These are phyloP conservation scores for Drosophila mimica DNA, from an alignment of 2,888 invertebrate species.

Conservation along the genomic window DNA sequence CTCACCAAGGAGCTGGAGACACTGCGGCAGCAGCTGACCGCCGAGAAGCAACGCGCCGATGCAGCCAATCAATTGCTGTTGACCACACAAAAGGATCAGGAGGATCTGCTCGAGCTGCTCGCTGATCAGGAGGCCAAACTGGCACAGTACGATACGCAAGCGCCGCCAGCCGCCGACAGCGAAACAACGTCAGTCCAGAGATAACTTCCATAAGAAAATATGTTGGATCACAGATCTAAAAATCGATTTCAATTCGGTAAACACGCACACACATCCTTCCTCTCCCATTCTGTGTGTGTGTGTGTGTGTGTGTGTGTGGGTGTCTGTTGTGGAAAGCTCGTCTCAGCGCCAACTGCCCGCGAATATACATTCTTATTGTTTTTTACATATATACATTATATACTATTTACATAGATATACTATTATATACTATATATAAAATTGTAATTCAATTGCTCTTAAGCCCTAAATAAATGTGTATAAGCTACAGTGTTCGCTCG, in stretches of 20 bases:
- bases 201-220: constrained; percentile 31
- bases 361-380: constrained; percentile 64
- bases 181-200: constrained; percentile 9
- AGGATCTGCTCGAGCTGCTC: constrained; percentile 94
- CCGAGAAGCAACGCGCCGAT: constrained; percentile 75
- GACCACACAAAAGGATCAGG: constrained; percentile 93
- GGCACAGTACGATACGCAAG: constrained; percentile 87
- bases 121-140: constrained; percentile 94
- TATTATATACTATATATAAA: constrained; percentile 25
- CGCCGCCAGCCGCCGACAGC: constrained; percentile 78
- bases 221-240: constrained; percentile 1
- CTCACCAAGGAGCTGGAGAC: constrained; percentile 81
- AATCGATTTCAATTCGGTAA: constrained; percentile 17
- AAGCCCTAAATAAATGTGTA: constrained; percentile 2
- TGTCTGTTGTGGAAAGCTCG: constrained; percentile 11
- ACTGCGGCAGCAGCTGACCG: constrained; percentile 69
- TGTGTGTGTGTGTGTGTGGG: not conserved
- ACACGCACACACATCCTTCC: constrained; percentile 5
- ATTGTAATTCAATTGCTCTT: constrained; percentile 24
- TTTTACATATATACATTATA: constrained; percentile 36
- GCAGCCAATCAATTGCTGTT: constrained; percentile 86
- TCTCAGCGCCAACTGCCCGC: constrained; percentile 50
- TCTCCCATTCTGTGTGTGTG: not conserved
- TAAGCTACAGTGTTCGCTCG: not conserved
- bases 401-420: constrained; percentile 26